Conservation (phyloP, 2,113 vertebrate species). For the Boulengeromyrus knoepffleri region DNA sequence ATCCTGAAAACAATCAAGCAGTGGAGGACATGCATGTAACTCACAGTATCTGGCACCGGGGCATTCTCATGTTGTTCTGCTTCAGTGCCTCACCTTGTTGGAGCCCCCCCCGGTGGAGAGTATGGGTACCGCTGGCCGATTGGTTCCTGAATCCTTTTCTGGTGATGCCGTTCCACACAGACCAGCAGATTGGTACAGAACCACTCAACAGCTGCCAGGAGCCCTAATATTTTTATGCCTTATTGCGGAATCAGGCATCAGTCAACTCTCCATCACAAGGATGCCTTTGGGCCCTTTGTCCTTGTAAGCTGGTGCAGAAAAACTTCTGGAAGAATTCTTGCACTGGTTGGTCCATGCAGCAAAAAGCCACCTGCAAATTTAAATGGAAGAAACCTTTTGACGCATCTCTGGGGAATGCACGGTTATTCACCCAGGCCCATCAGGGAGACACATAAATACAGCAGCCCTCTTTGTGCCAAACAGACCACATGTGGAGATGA, state of each 20-base stretch:
- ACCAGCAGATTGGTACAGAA: not conserved
- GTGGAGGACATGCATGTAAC: not conserved
- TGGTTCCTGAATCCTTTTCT: not conserved
- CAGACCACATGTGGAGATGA: not conserved
- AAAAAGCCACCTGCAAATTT: not conserved
- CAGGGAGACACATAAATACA: not conserved
- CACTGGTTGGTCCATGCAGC: not conserved
- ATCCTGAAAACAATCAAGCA: not conserved
- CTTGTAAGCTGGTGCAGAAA: not conserved
- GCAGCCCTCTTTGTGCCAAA: not conserved
- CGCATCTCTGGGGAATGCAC: not conserved
- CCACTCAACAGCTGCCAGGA: not conserved
- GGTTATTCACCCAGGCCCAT: not conserved
- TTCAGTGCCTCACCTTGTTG: not conserved
- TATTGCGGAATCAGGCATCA: not conserved
- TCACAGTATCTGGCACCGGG: not conserved
- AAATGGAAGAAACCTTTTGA: not conserved
- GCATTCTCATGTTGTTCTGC: not conserved
- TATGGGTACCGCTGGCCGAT: not conserved
- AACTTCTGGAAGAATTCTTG: not conserved
- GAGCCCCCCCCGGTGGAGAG: not conserved
- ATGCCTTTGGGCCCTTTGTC: not conserved
- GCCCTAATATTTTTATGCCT: not conserved
- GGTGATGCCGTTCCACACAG: not conserved
- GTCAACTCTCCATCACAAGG: not conserved